Percentiles rank a stretch among this genome's conserved stretches.
phyloP scores from a whole-genome alignment of 2,797 vertebrate species.

The Erpetoichthys calabaricus region DNA sequence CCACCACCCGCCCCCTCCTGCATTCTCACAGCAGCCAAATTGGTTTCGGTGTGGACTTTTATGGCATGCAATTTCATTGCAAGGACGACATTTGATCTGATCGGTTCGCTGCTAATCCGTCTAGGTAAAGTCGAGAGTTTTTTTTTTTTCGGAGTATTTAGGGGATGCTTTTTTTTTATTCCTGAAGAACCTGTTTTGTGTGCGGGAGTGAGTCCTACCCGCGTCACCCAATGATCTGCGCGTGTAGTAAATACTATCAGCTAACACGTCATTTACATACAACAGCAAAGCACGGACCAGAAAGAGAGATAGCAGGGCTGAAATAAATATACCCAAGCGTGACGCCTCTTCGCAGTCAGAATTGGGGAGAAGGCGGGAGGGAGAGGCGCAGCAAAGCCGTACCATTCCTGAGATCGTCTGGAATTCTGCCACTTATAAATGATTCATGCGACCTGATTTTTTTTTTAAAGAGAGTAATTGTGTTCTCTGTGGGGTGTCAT shows the following conservation, averaged over 20 bases:
- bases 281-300: neutral
- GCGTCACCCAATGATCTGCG: constrained; percentile 8
- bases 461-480: constrained; percentile 35
- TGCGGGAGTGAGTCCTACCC: constrained; percentile 10
- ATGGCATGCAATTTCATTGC: no score
- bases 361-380: constrained; percentile 17
- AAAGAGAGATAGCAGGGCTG: neutral
- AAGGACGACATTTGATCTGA: no score
- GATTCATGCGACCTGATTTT: constrained; percentile 41
- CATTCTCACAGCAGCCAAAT: no score
- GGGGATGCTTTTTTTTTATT: no score
- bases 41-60: no score
- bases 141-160: no score
- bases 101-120: no score
- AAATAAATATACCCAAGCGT: neutral
- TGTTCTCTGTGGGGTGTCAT: constrained; percentile 41
- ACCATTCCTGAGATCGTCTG: constrained; percentile 29
- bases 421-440: constrained; percentile 43
- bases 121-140: no score
- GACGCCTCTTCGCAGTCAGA: constrained; percentile 13
- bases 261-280: constrained; percentile 13
- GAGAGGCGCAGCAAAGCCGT: constrained; percentile 12
- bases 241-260: constrained; percentile 6
- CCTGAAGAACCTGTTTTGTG: neutral
- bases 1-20: no score